Conservation (phyloP, 2,888 invertebrate species). For the Andrena dorsata region DNA sequence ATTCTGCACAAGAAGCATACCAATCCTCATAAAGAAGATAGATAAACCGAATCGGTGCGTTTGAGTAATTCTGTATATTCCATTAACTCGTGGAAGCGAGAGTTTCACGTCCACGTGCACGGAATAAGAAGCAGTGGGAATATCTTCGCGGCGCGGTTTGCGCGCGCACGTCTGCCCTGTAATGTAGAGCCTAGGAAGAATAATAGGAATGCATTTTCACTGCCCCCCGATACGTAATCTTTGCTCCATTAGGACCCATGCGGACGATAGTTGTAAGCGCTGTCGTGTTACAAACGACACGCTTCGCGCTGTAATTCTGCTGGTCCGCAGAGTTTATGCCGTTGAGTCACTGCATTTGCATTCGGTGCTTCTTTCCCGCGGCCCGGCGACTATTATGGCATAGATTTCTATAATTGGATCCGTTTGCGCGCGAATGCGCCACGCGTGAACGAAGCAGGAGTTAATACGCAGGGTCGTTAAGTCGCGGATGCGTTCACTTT, state of each 20-base stretch:
- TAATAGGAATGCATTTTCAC: slow-evolving; percentile 64
- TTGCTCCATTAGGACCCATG: slow-evolving; percentile 62
- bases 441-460: background rate
- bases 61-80: background rate
- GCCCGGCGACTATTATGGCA: slow-evolving; percentile 27
- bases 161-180: background rate
- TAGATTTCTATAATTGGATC: slow-evolving; percentile 49
- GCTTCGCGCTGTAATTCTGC: slow-evolving; percentile 60
- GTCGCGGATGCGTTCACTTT: slow-evolving; percentile 2
- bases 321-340: slow-evolving; percentile 51
- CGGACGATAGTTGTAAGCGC: slow-evolving; percentile 45
- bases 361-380: slow-evolving; percentile 40
- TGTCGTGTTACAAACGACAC: slow-evolving; percentile 59
- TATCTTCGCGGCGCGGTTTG: background rate
- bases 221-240: slow-evolving; percentile 66
- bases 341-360: slow-evolving; percentile 63
- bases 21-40: background rate
- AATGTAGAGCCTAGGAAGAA: slow-evolving; percentile 43
- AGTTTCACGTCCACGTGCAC: background rate
- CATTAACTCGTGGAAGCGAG: background rate
- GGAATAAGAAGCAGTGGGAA: background rate
- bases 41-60: background rate
- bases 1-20: background rate
- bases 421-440: background rate
- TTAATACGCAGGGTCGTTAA: slow-evolving; percentile 19